phyloP scores from a whole-genome alignment of 2,113 vertebrate species.

The Rynchops niger region DNA sequence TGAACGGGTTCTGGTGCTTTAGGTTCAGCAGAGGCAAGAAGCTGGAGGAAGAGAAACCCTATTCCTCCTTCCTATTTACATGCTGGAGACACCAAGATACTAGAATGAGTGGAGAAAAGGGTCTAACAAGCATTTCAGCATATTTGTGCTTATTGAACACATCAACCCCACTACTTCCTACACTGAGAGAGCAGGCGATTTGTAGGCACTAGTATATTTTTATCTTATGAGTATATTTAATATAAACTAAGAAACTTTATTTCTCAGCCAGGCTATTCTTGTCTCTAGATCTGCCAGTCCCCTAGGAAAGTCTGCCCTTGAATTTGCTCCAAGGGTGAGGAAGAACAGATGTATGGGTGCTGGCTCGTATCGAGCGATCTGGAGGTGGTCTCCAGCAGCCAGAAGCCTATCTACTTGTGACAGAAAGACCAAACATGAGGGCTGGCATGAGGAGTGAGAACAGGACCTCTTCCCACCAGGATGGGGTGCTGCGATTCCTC shows the following conservation, averaged over 20 bases:
- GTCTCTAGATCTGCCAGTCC: constrained; percentile 35
- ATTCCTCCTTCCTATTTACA: constrained; percentile 60
- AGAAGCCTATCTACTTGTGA: neutral
- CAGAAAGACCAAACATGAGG: neutral
- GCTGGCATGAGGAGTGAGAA: neutral
- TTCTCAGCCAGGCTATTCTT: constrained; percentile 60
- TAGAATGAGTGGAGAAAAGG: constrained; percentile 47
- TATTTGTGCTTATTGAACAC: constrained; percentile 83
- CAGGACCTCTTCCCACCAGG: neutral
- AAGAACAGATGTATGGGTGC: constrained; percentile 4
- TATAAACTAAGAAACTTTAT: constrained; percentile 56
- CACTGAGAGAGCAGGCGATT: constrained; percentile 72
- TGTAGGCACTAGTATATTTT: constrained; percentile 83
- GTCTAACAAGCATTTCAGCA: constrained; percentile 59
- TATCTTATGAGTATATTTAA: constrained; percentile 68
- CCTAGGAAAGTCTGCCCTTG: constrained; percentile 20
- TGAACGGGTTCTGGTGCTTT: neutral
- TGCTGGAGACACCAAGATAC: constrained; percentile 22
- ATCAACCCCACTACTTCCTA: constrained; percentile 75
- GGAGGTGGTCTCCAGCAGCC: neutral
- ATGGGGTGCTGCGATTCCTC: neutral
- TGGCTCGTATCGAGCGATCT: neutral
- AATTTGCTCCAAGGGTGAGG: constrained; percentile 11
- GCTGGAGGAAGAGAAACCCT: constrained; percentile 19
- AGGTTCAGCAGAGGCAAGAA: constrained; percentile 28